These are phyloP conservation scores for Equus przewalskii DNA, from an alignment of 2,113 vertebrate genomes.

Conservation along the genomic window DNA sequence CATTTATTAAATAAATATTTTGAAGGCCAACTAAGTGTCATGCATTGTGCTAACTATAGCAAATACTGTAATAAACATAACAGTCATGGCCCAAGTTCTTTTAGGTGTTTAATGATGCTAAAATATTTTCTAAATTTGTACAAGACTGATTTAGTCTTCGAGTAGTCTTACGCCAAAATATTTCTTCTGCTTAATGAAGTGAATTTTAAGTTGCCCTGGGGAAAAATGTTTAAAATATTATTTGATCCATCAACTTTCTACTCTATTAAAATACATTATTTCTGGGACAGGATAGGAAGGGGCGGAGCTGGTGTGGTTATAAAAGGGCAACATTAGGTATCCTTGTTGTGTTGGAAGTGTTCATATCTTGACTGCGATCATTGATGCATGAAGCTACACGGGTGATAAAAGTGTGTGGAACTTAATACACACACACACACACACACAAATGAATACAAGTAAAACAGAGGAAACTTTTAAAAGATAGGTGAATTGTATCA, in stretches of 20 bases:
- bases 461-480: background rate
- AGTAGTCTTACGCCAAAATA: background rate
- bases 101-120: background rate
- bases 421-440: background rate
- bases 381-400: background rate
- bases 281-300: background rate
- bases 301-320: background rate
- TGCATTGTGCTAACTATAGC: background rate
- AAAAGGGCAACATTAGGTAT: background rate
- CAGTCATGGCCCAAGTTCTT: background rate
- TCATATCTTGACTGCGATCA: background rate
- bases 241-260: background rate
- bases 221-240: background rate
- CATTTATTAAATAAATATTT: constrained; percentile 46
- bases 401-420: background rate
- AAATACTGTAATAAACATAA: background rate
- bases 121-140: constrained; percentile 56
- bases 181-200: background rate
- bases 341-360: background rate
- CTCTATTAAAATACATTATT: background rate
- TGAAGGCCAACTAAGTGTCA: background rate
- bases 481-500: background rate
- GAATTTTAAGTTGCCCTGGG: background rate
- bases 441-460: background rate
- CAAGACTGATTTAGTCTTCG: background rate